Conservation (phyloP, 2,888 invertebrate genomes). For the Drosophila recens region DNA sequence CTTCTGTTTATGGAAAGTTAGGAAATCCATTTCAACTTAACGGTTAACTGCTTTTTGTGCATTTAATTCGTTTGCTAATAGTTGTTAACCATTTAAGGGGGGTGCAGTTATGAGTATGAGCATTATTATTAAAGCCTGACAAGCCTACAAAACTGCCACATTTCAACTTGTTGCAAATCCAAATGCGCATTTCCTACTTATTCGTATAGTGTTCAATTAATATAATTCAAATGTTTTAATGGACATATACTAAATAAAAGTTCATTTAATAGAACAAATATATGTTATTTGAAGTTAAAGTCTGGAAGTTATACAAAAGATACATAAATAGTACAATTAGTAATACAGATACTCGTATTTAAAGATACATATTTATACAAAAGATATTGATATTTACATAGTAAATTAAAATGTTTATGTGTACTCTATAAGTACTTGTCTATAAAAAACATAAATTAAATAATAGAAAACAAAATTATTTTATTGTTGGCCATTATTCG, state of each 20-base stretch:
- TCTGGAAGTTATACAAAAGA: background rate
- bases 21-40: slow-evolving; percentile 63
- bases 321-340: background rate
- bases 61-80: slow-evolving; percentile 49
- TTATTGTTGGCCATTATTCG: too few species aligned
- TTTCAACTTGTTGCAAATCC: slow-evolving; percentile 50
- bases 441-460: too few species aligned
- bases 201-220: background rate
- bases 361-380: background rate
- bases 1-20: slow-evolving; percentile 59
- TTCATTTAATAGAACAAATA: background rate
- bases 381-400: background rate
- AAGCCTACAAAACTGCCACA: slow-evolving; percentile 69
- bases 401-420: too few species aligned
- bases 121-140: slow-evolving; percentile 60
- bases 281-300: background rate
- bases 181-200: slow-evolving; percentile 21
- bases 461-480: too few species aligned
- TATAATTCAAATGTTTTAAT: slow-evolving; percentile 13
- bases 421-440: too few species aligned
- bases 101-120: slow-evolving; percentile 56
- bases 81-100: slow-evolving; percentile 48
- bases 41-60: slow-evolving; percentile 54
- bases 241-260: background rate
- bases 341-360: background rate